Evolutionary conservation across 2,113 vertebrate genomes (phyloP).

Genomic region (Nanorana parkeri): DNA sequence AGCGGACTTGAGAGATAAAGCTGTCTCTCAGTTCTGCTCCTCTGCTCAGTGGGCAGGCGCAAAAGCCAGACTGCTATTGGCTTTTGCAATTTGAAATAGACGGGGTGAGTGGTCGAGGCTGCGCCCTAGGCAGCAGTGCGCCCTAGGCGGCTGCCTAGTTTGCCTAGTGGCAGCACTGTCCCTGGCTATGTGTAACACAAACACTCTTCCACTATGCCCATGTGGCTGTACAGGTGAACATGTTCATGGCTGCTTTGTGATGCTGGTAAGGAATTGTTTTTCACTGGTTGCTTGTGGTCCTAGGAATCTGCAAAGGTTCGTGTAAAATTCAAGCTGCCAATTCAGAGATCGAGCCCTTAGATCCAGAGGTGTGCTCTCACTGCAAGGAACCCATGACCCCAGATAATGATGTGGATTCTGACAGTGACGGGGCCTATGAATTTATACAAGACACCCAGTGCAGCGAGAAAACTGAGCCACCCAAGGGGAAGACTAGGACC

Average conservation of each 20-base stretch:
- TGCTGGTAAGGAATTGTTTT: background rate
- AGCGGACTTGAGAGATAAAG: no score
- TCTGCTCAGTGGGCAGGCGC: no score
- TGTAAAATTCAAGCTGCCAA: conserved; percentile 86
- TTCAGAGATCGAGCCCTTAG: conserved; percentile 79
- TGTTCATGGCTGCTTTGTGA: background rate
- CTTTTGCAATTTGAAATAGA: no score
- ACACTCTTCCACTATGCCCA: no score
- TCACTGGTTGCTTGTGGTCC: conserved; percentile 43
- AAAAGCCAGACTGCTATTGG: no score
- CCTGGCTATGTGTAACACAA: no score
- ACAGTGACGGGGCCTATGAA: conserved; percentile 91
- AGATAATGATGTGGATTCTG: conserved; percentile 81
- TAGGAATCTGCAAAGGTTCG: conserved; percentile 80
- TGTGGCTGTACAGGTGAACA: no score
- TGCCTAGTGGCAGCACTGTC: no score
- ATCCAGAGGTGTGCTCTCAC: conserved; percentile 88
- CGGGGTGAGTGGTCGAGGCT: no score
- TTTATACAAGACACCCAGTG: conserved; percentile 89
- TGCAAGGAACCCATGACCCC: conserved; percentile 82
- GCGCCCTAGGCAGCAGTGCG: no score
- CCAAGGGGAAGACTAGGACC: conserved; percentile 67
- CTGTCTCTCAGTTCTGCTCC: no score
- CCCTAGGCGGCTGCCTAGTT: no score
- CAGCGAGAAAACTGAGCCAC: conserved; percentile 80